Evolutionary conservation across 2,113 vertebrate genomes (phyloP).

Genomic region (Pandion haliaetus): DNA sequence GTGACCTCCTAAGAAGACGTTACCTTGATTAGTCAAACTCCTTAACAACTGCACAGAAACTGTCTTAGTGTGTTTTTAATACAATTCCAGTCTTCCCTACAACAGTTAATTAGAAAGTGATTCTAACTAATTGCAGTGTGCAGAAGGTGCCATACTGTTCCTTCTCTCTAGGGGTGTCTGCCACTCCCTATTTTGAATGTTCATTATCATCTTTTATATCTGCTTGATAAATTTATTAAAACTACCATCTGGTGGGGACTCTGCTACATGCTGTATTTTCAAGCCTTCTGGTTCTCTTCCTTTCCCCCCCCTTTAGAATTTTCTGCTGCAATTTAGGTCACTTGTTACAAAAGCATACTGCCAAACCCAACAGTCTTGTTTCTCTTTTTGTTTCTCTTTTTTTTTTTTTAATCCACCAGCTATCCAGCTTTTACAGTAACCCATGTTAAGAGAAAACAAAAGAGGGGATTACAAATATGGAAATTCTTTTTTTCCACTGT

Average conservation of each 20-base stretch:
- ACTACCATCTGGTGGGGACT: conserved; percentile 75
- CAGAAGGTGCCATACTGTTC: conserved; percentile 25
- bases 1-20: background rate
- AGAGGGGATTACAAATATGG: background rate
- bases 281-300: conserved; percentile 23
- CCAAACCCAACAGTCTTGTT: conserved; percentile 14
- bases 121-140: conserved; percentile 23
- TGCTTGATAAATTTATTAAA: conserved; percentile 74
- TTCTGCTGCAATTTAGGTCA: conserved; percentile 66
- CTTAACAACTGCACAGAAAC: background rate
- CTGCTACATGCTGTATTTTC: conserved; percentile 32
- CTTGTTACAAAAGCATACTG: conserved; percentile 60
- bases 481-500: background rate
- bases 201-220: conserved; percentile 68
- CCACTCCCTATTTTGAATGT: conserved; percentile 59
- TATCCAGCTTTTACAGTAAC: conserved; percentile 25
- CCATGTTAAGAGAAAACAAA: conserved; percentile 7
- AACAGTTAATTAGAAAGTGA: conserved; percentile 17
- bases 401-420: background rate
- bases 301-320: conserved; percentile 60
- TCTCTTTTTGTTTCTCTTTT: background rate
- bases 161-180: background rate
- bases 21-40: background rate
- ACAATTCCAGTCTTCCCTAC: background rate
- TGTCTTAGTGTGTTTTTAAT: background rate